phyloP scores from a whole-genome alignment of 2,888 invertebrate species.

The Helobdella robusta region DNA sequence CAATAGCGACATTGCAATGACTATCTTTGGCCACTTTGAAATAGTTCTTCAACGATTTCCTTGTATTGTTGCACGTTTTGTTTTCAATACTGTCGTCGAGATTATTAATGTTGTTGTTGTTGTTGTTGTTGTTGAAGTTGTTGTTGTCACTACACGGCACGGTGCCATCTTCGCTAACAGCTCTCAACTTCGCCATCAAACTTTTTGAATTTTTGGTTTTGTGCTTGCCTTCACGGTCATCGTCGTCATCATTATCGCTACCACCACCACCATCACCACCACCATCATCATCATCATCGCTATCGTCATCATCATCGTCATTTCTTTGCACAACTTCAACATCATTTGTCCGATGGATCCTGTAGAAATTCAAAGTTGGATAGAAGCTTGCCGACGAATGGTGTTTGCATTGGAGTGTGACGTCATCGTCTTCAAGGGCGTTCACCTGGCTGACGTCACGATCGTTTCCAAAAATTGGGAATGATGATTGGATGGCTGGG shows the following conservation, averaged over 20 bases:
- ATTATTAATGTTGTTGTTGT: not conserved
- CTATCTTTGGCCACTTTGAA: too few species aligned
- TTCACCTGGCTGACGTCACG: constrained; percentile 6
- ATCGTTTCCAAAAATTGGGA: too few species aligned
- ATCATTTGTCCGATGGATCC: not conserved
- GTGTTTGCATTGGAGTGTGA: constrained; percentile 22
- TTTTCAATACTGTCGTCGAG: not conserved
- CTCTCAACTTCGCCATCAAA: too few species aligned
- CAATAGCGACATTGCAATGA: too few species aligned
- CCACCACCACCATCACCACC: constrained; percentile 22
- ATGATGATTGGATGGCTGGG: too few species aligned
- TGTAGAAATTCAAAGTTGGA: not conserved
- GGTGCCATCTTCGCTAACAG: not conserved
- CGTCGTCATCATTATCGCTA: constrained; percentile 22
- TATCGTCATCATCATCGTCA: constrained; percentile 8
- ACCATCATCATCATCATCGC: constrained; percentile 21
- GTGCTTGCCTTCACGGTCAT: too few species aligned
- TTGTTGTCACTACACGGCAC: not conserved
- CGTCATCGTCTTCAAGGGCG: constrained; percentile 14
- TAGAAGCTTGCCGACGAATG: not conserved
- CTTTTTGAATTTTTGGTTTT: too few species aligned
- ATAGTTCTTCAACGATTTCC: too few species aligned
- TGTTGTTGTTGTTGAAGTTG: not conserved
- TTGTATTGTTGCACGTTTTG: not conserved
- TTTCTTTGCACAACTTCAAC: not conserved